Base-by-base conservation (phyloP, 2,113 vertebrate genomes). In the Sinocyclocheilus grahami region DNA sequence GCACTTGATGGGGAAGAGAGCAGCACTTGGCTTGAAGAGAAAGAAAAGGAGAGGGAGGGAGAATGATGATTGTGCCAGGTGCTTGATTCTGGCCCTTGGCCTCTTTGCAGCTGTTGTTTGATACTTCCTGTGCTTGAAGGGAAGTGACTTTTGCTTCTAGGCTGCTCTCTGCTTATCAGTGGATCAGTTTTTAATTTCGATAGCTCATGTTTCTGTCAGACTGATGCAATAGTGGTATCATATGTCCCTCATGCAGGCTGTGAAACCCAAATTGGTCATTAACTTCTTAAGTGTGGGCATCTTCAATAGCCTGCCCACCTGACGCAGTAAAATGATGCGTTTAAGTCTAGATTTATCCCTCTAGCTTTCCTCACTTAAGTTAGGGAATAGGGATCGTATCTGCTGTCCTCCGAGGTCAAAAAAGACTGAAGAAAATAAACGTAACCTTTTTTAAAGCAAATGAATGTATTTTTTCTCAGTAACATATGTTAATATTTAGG, bases 91-190 rank as follows among this genome's bases (percentile, higher is more conserved):
- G 86, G 88, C 74, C 86, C 83, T 71, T 51, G 81, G 89, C 86
- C 83, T 86, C 33, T 58, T 39, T 74, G 88, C 94, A 94, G 93
- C 92, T 94, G 93, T 89, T 93, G 65, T 87, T 67, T 46, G 87
- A 14, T 86, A 86, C 82, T 89, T 91, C 94, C 93, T 92, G 92
- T 92, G 92, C 86, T 85, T 63, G 86, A 75, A 7, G 69, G 85
- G 85, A 87, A 88, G 62, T 82, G 84, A 78, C 86, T 79, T 37
- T 69, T 74, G 87, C 88, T 88, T 78, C 85, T 82, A 14, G 46
- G 33, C 75, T 85, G 71, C 67, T 76, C 86, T 88, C 87, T 80
- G 58, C 3, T 24, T 39, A 78, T 76, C 88, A 89, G 90, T 27
- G 81, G 74, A 83, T 63, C 88, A 30, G 55, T 90, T 86, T 83